Evolutionary conservation across 92 coral and sea anemone species (phyloP), one percentile per base, ranked within the genome.

Genomic region (Isaurus tuberculatus): DNA sequence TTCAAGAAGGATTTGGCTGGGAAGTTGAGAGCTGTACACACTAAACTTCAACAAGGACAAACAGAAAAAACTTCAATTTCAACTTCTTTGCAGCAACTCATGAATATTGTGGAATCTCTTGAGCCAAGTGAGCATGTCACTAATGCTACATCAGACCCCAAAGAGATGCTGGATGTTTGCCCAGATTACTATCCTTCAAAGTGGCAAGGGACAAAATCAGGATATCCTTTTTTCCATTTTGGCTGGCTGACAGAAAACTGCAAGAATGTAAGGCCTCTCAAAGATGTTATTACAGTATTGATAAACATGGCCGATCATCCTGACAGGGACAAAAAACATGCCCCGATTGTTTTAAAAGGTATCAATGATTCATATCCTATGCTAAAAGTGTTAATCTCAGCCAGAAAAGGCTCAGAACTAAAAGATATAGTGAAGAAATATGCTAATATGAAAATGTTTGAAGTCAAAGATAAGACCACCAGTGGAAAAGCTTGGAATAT

Each of bases 201-300:
- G 17, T 87, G 74, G 32, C 16, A 75, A 70, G 91, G 91, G 7
- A 49, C 44, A 17, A 87, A 83, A 26, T 87, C 53, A 33, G 91
- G 91, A 16, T 87, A 87, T 48, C 91, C 91, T 0, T 87, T 87
- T 71, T 87, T 70, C 65, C 87, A 83, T 65, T 73, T 75, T 22
- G 89, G 91, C 26, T 88, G 91, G 91, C 42, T 37, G 25, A 84
- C 74, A 4, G 49, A 72, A 44, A 79, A 88, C 19, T 88, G 89
- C 79, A 48, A 44, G 5, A 55, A 84, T 79, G 91, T 79, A 11
- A 84, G 70, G 70, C 81, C 81, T 51, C 53, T 75, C 40, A 75
- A 31, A 55, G 81, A 75, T 55, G 81, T 75, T 13, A 53, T 75
- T 31, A 55, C 81, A 55, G 10, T 75, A 53, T 53, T 75, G 29